A percentile compares a stretch with the other conserved stretches of the same genome.
Evolutionary conservation across 2,888 invertebrate genomes (phyloP).

Genomic region (Teinopalpus imperialis): DNA sequence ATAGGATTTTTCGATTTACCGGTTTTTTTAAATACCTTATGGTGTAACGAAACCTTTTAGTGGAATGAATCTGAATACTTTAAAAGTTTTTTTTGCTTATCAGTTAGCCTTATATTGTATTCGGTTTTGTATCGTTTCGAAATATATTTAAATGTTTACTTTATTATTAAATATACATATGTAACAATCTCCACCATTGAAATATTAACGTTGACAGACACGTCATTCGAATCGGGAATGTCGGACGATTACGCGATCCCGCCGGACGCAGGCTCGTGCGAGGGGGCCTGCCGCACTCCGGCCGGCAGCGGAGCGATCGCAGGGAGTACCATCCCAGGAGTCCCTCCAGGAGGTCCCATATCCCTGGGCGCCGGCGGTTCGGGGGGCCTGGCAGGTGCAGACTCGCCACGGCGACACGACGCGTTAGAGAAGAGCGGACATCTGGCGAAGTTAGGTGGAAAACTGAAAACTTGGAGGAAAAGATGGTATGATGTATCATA

Average conservation of each 20-base stretch:
- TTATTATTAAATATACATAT: no score
- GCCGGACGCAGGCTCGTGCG: constrained; percentile 94
- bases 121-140: no score
- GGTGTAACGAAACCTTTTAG: no score
- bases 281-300: constrained; percentile 87
- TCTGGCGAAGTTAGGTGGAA: constrained; percentile 94
- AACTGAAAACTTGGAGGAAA: constrained; percentile 97
- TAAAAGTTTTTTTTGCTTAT: no score
- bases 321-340: constrained; percentile 48
- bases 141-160: no score
- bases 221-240: constrained; percentile 95
- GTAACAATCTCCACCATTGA: no score
- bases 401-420: constrained; percentile 82
- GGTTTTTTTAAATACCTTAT: no score
- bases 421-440: constrained; percentile 94
- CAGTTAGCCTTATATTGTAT: no score
- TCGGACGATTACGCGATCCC: constrained; percentile 98
- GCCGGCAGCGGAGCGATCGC: constrained; percentile 77
- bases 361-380: constrained; percentile 20
- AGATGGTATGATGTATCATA: constrained; percentile 92
- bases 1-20: no score
- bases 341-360: constrained; percentile 78
- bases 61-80: no score
- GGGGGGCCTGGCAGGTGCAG: constrained; percentile 38
- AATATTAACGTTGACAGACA: no score